Conservation (phyloP, 2,888 invertebrate species). For the Orchestes rusci region DNA sequence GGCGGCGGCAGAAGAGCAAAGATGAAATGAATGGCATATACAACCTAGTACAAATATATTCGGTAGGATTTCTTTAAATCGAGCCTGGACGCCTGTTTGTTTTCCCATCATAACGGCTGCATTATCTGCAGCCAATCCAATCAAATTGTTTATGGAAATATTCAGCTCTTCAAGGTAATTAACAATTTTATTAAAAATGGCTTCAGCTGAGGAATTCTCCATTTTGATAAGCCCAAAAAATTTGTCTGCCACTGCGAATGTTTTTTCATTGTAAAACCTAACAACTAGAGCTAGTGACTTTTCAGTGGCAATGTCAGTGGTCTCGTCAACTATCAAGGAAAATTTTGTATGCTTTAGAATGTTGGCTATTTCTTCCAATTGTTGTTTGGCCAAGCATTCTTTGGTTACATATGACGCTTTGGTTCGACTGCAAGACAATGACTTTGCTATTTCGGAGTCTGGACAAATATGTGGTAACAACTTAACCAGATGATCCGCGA, state of each 20-base stretch:
- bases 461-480: constrained; percentile 6
- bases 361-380: neutral
- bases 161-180: neutral
- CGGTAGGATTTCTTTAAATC: constrained; percentile 9
- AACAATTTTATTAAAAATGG: constrained; percentile 4
- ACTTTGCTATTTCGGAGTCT: constrained; percentile 4
- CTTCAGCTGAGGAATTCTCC: constrained; percentile 3
- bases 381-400: neutral
- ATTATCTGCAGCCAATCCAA: constrained; percentile 14
- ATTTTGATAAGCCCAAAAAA: constrained; percentile 13
- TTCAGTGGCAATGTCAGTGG: constrained; percentile 11
- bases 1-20: constrained; percentile 9
- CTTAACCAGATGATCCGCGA: constrained; percentile 3
- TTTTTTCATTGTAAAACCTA: constrained; percentile 9
- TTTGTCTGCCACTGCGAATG: constrained; percentile 4
- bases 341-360: neutral
- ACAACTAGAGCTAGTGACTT: constrained; percentile 11
- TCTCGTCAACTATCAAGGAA: constrained; percentile 16
- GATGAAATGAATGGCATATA: constrained; percentile 7
- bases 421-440: neutral
- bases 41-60: constrained; percentile 13
- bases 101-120: constrained; percentile 10
- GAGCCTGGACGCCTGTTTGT: constrained; percentile 9
- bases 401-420: constrained; percentile 4
- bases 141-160: constrained; percentile 6